These are phyloP conservation scores for Melierax canorus DNA, from an alignment of 2,113 vertebrate genomes.

Conservation along the genomic window DNA sequence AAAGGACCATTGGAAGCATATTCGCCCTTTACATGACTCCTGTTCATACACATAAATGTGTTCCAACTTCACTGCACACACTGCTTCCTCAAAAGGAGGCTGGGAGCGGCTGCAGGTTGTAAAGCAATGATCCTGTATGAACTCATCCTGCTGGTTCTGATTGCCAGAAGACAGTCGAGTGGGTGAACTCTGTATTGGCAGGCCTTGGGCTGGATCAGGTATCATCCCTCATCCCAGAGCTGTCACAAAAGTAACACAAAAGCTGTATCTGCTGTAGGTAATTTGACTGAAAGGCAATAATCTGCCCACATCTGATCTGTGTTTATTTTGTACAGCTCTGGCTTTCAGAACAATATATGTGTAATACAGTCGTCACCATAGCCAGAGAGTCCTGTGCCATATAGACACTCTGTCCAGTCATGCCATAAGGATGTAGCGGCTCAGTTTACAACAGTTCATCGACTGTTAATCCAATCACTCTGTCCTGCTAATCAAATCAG, in stretches of 20 bases:
- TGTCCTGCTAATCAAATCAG: slow-evolving; percentile 31
- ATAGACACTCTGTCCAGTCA: background rate
- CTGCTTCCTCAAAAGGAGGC: background rate
- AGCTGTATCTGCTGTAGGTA: background rate
- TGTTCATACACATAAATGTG: background rate
- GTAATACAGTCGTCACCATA: background rate
- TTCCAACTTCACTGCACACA: background rate
- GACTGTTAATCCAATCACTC: slow-evolving; percentile 41
- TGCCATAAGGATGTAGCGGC: background rate
- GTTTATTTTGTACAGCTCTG: background rate
- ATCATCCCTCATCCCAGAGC: background rate
- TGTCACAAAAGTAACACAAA: background rate
- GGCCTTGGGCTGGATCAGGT: background rate
- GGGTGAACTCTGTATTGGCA: background rate
- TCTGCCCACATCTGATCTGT: background rate
- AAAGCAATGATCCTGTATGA: background rate
- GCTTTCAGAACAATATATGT: background rate
- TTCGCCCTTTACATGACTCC: background rate
- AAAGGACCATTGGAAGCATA: background rate
- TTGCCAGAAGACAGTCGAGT: background rate
- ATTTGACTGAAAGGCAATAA: background rate
- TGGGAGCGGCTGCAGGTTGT: background rate
- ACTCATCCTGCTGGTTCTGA: background rate
- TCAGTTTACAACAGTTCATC: background rate
- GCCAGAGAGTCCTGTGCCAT: background rate